A percentile compares a stretch with the other conserved stretches of the same genome.
Conservation (phyloP, 2,888 invertebrate genomes). For the Elysia crispata region DNA sequence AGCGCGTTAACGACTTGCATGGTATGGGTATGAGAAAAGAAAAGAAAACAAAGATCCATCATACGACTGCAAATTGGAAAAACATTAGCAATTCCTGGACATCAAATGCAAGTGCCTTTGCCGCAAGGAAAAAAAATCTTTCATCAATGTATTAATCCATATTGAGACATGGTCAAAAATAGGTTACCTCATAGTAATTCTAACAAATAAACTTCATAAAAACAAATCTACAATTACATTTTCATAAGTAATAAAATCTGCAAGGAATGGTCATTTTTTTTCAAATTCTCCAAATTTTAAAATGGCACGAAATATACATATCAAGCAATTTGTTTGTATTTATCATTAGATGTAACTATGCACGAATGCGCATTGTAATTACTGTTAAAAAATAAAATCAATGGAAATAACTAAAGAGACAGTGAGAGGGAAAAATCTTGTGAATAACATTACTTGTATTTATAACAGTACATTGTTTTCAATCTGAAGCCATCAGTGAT, state of each 20-base stretch:
- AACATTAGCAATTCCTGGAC: background rate
- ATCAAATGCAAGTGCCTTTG: background rate
- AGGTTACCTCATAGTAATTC: no score
- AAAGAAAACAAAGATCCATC: no score
- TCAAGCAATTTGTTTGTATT: background rate
- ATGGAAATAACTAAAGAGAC: background rate
- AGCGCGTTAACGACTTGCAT: conserved; percentile 37
- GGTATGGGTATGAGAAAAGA: background rate
- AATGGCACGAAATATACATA: conserved; percentile 43
- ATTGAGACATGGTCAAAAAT: no score
- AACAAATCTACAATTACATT: background rate
- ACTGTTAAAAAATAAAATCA: background rate
- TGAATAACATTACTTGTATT: background rate
- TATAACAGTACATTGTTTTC: no score
- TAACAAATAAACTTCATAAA: no score
- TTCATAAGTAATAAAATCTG: conserved; percentile 31
- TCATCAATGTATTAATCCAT: no score
- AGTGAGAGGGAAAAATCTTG: background rate
- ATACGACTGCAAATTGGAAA: background rate
- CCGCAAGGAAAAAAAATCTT: no score
- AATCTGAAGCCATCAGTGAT: no score
- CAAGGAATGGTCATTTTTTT: conserved; percentile 39
- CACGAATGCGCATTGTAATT: background rate
- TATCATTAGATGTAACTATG: no score
- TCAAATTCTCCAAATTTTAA: conserved; percentile 25